phyloP scores from a whole-genome alignment of 2,113 vertebrate species.

The Helogale parvula region DNA sequence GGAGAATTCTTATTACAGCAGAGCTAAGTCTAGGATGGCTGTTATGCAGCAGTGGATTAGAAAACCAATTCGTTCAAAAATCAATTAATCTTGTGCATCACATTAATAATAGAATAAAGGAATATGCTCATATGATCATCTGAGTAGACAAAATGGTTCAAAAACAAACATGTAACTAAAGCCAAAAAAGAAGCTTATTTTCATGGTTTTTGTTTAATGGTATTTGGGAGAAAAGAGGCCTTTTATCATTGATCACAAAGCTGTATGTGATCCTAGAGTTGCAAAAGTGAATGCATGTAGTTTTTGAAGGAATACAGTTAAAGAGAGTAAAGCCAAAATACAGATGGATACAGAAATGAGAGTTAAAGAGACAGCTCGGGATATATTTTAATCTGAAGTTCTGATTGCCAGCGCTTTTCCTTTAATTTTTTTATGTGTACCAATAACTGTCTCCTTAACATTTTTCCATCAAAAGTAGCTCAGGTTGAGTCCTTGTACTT shows the following conservation, averaged over 20 bases:
- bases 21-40: neutral
- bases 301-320: neutral
- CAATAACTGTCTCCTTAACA: neutral
- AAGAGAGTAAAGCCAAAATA: neutral
- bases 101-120: neutral
- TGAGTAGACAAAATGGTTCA: neutral
- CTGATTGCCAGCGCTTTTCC: neutral
- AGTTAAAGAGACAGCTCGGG: neutral
- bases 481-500: neutral
- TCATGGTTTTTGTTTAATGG: too few relatives aligned
- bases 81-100: neutral
- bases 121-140: neutral
- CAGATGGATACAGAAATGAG: neutral
- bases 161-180: neutral
- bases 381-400: neutral
- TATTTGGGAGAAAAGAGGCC: neutral
- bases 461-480: neutral
- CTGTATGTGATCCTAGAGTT: neutral
- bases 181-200: neutral
- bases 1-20: neutral
- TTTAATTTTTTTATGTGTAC: neutral
- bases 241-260: neutral
- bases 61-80: neutral
- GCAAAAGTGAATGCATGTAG: neutral
- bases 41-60: neutral